A percentile compares a stretch with the other conserved stretches of the same genome.
phyloP scores from a whole-genome alignment of 2,888 invertebrate species.

The Dichetophora obliterata region DNA sequence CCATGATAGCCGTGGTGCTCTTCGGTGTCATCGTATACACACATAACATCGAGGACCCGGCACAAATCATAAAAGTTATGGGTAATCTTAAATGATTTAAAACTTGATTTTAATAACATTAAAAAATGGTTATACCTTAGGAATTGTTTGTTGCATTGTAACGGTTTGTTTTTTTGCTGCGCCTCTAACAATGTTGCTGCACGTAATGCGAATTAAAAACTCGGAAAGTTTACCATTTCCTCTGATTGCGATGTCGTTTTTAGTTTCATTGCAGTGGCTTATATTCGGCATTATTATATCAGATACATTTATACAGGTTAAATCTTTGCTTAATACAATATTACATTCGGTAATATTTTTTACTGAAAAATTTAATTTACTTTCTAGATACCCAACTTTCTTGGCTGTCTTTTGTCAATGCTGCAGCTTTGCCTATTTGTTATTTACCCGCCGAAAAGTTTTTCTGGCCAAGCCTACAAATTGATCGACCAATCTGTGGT shows the following conservation, averaged over 20 bases:
- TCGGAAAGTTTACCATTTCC: conserved; percentile 91
- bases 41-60: conserved; percentile 72
- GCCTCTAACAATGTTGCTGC: conserved; percentile 82
- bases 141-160: conserved; percentile 77
- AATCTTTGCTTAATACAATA: background rate
- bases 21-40: conserved; percentile 74
- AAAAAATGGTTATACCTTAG: conserved; percentile 59
- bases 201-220: conserved; percentile 84
- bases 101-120: background rate
- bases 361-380: conserved; percentile 30
- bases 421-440: conserved; percentile 80
- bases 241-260: conserved; percentile 84
- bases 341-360: background rate
- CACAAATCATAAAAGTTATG: conserved; percentile 73
- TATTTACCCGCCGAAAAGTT: conserved; percentile 75
- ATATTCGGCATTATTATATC: conserved; percentile 84
- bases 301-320: conserved; percentile 85
- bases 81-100: conserved; percentile 70
- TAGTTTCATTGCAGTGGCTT: conserved; percentile 87
- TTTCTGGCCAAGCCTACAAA: conserved; percentile 67
- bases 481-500: conserved; percentile 62
- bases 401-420: conserved; percentile 81
- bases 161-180: conserved; percentile 87
- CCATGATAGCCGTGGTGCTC: conserved; percentile 72
- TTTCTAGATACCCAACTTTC: conserved; percentile 81